These are phyloP conservation scores for Muscidifurax raptorellus DNA, from an alignment of 1,140 invertebrate genomes.

Conservation along the genomic window DNA sequence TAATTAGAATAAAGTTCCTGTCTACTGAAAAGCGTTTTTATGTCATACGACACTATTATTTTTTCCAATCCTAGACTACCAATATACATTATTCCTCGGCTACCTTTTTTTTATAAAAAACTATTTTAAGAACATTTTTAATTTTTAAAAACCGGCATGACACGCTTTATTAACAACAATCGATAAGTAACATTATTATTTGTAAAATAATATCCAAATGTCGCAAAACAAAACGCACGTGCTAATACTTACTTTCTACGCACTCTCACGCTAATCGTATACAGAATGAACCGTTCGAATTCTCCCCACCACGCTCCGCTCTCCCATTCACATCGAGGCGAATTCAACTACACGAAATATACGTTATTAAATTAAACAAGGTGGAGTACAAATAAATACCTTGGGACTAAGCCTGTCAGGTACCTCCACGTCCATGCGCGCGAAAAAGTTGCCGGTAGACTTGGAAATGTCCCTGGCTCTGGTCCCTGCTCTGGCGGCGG, in stretches of 20 bases:
- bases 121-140: too few species aligned
- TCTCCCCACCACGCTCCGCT: background rate
- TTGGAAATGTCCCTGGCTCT: conserved; percentile 23
- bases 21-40: too few species aligned
- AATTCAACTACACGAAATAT: too few species aligned
- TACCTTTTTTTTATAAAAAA: too few species aligned
- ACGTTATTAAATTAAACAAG: background rate
- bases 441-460: conserved; percentile 11
- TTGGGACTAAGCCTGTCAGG: conserved; percentile 78
- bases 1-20: background rate
- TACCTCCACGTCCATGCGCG: conserved; percentile 20
- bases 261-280: background rate
- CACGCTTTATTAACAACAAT: background rate
- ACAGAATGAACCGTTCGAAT: background rate
- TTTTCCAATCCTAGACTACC: too few species aligned
- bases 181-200: background rate
- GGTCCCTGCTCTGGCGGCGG: background rate
- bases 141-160: too few species aligned
- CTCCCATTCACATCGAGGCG: background rate
- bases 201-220: background rate
- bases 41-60: too few species aligned
- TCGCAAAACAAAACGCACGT: background rate
- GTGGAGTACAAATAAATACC: conserved; percentile 32
- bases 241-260: background rate
- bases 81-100: too few species aligned